Evolutionary conservation across 2,113 vertebrate genomes (phyloP).

Genomic region (Gnathonemus longibarbis): DNA sequence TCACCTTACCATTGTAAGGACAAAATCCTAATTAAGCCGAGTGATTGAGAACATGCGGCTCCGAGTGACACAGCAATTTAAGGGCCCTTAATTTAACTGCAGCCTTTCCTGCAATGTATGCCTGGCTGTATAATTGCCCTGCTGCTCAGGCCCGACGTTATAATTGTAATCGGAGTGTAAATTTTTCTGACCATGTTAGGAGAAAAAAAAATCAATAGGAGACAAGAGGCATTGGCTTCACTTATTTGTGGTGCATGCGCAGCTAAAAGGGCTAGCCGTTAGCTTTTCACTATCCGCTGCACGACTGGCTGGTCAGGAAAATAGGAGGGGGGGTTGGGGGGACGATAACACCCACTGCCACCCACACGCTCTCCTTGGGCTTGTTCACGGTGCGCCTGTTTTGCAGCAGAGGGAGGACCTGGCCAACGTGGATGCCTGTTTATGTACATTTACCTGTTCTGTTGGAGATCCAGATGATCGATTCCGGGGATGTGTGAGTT

Average conservation of each 20-base stretch:
- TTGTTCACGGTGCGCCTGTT: background rate
- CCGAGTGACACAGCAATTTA: constrained; percentile 6
- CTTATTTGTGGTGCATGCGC: constrained; percentile 13
- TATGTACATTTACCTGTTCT: constrained; percentile 72
- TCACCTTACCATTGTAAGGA: background rate
- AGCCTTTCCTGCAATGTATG: background rate
- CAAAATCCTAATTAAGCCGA: constrained; percentile 16
- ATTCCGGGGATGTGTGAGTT: constrained; percentile 73
- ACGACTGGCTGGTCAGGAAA: background rate
- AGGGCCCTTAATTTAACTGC: background rate
- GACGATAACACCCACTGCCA: background rate
- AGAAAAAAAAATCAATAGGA: constrained; percentile 19
- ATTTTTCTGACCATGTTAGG: constrained; percentile 15
- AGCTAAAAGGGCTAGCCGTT: constrained; percentile 12
- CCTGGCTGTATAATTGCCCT: constrained; percentile 5
- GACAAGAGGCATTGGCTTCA: constrained; percentile 9
- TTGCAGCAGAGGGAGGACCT: background rate
- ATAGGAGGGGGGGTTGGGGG: background rate
- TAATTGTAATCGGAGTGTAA: constrained; percentile 5
- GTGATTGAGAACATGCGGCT: constrained; percentile 16
- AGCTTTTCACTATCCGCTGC: background rate
- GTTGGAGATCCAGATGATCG: constrained; percentile 95
- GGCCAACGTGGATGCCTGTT: background rate
- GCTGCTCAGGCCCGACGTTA: background rate
- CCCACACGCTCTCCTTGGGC: background rate